These are phyloP conservation scores for Spicauda simplicius DNA, from an alignment of 2,888 invertebrate genomes.

Conservation along the genomic window DNA sequence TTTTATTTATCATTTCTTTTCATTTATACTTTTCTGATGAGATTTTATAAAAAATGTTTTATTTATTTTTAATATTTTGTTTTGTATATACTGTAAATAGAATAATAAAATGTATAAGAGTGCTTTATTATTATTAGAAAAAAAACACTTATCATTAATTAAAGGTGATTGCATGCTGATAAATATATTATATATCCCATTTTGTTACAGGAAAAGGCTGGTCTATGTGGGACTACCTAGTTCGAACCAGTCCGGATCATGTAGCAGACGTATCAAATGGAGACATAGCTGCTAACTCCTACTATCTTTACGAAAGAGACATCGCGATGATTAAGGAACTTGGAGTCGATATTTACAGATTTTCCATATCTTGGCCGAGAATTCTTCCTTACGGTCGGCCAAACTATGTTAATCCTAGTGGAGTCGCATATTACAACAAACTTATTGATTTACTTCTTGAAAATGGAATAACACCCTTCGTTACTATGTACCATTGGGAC, in stretches of 20 bases:
- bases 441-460: constrained; percentile 84
- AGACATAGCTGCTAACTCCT: constrained; percentile 83
- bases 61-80: too few species aligned
- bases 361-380: constrained; percentile 85
- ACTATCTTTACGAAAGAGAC: constrained; percentile 82
- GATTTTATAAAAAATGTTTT: too few species aligned
- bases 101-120: too few species aligned
- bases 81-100: too few species aligned
- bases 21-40: too few species aligned
- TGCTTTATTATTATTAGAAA: too few species aligned
- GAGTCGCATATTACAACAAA: constrained; percentile 86
- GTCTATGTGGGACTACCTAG: constrained; percentile 85
- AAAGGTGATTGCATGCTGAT: too few species aligned
- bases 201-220: constrained; percentile 73
- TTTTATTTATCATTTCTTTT: too few species aligned
- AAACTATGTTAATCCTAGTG: constrained; percentile 77
- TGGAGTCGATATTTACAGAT: constrained; percentile 73
- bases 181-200: too few species aligned
- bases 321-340: constrained; percentile 63
- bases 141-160: too few species aligned
- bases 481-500: constrained; percentile 81
- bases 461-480: constrained; percentile 84
- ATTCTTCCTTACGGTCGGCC: constrained; percentile 82
- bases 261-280: constrained; percentile 80
- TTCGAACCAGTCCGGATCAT: constrained; percentile 67